Evolutionary conservation across 92 coral and sea anemone species (phyloP), one percentile per base, ranked within the genome.

Genomic region (Montipora capitata): DNA sequence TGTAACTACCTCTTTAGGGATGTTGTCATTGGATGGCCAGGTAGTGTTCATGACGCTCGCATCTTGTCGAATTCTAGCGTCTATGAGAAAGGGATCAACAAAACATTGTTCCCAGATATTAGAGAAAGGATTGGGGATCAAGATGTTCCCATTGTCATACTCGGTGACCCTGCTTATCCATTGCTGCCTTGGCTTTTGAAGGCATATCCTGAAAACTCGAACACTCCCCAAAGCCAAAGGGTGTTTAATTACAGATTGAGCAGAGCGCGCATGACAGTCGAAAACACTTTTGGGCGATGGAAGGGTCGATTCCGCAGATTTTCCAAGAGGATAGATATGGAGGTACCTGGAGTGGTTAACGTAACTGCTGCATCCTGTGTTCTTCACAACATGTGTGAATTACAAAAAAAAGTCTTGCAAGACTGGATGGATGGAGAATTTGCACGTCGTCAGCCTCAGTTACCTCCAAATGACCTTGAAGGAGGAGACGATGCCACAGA

Each of bases 141-240:
- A 79, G 82, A 43, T 39, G 78, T 89, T 27, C n/a, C 84, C 70
- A 67, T 81, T 42, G 38, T 92, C 54, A 78, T 93, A 10, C 42
- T 86, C 68, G 93, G 86, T 3, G 93, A 93, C 66, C 86, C 85
- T 38, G 93, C 95, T 1, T 93, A 89, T 40, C 96, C 96, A n/a
- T n/a, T n/a, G n/a, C n/a, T n/a, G n/a, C n/a, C n/a, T n/a, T n/a
- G n/a, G n/a, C n/a, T n/a, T n/a, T n/a, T n/a, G n/a, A n/a, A n/a
- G n/a, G n/a, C n/a, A n/a, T n/a, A n/a, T n/a, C n/a, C n/a, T n/a
- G n/a, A n/a, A n/a, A n/a, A n/a, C n/a, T n/a, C n/a, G n/a, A n/a
- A n/a, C n/a, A n/a, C n/a, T n/a, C n/a, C n/a, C n/a, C n/a, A n/a
- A n/a, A n/a, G n/a, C n/a, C n/a, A n/a, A n/a, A n/a, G n/a, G n/a